phyloP scores from a whole-genome alignment of 2,797 vertebrate genomes.

The Etheostoma perlongum region DNA sequence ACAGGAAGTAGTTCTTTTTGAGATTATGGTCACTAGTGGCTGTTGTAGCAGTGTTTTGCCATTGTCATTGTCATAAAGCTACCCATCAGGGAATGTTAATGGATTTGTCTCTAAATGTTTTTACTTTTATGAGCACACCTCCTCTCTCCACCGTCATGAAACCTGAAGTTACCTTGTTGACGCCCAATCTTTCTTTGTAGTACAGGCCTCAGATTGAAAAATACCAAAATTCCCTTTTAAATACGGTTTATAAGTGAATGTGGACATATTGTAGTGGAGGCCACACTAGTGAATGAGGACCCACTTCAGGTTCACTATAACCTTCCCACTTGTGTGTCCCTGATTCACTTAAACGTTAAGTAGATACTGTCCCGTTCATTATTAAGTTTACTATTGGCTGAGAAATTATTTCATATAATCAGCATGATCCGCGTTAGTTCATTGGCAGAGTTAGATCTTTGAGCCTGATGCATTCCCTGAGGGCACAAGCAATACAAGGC shows the following conservation, averaged over 20 bases:
- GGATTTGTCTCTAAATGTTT: too few relatives aligned
- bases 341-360: conserved; percentile 17
- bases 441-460: conserved; percentile 65
- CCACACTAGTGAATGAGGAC: conserved; percentile 7
- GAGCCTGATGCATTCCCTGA: conserved; percentile 61
- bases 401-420: conserved; percentile 54
- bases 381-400: conserved; percentile 37
- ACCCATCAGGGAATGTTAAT: too few relatives aligned
- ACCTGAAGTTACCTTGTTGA: too few relatives aligned
- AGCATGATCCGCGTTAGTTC: conserved; percentile 40
- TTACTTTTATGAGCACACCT: too few relatives aligned
- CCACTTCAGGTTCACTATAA: neutral
- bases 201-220: too few relatives aligned
- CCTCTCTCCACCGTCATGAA: too few relatives aligned
- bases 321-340: conserved; percentile 8
- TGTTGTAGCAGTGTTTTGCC: too few relatives aligned
- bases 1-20: too few relatives aligned
- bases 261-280: neutral
- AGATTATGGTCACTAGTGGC: too few relatives aligned
- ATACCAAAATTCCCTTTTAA: neutral
- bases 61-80: too few relatives aligned
- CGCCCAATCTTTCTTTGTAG: too few relatives aligned
- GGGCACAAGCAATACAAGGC: conserved; percentile 50
- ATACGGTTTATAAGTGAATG: conserved; percentile 8
- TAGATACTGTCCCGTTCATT: neutral